Conservation (phyloP, 2,113 vertebrate species). For the Scomber scombrus region DNA sequence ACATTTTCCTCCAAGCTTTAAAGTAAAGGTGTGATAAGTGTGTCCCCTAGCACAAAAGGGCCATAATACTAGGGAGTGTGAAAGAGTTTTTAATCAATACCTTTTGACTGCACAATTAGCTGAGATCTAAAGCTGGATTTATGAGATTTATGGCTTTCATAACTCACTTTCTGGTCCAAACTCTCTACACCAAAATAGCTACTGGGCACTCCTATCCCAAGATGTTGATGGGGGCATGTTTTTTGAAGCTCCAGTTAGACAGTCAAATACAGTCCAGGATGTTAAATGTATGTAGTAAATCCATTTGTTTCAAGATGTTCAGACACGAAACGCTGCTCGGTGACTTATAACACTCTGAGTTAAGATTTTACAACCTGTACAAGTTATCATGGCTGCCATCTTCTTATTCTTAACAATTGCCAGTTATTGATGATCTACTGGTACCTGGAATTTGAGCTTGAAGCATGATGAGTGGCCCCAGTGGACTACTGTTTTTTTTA, state of each 20-base stretch:
- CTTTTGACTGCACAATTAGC: too few species aligned
- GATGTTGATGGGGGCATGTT: too few species aligned
- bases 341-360: not conserved
- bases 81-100: too few species aligned
- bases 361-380: not conserved
- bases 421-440: too few species aligned
- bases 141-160: not conserved
- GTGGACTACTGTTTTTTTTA: too few species aligned
- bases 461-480: not conserved
- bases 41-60: too few species aligned
- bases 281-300: not conserved
- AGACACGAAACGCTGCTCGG: not conserved
- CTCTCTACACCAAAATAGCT: too few species aligned
- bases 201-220: too few species aligned
- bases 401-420: not conserved
- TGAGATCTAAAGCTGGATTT: too few species aligned
- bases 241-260: too few species aligned
- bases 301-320: not conserved
- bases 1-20: not conserved
- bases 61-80: too few species aligned
- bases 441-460: not conserved
- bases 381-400: not conserved
- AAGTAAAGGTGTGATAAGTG: not conserved
- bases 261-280: too few species aligned
- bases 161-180: not conserved